Conservation (phyloP, 2,113 vertebrate genomes). For the Protobothrops mucrosquamatus region DNA sequence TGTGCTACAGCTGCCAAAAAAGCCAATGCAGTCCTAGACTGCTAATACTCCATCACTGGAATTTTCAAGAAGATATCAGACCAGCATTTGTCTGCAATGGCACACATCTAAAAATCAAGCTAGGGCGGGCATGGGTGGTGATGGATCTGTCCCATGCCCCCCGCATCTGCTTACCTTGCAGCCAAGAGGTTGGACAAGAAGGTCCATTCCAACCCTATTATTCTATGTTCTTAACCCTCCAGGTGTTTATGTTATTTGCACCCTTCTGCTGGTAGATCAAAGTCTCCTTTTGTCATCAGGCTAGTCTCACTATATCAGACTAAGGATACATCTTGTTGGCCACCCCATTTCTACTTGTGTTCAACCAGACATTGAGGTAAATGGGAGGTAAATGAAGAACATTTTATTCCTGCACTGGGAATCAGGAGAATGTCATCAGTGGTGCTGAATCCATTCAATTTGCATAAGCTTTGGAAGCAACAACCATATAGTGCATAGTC, state of each 20-base stretch:
- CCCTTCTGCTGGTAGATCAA: background rate
- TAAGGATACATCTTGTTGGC: background rate
- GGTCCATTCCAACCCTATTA: background rate
- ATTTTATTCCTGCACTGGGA: background rate
- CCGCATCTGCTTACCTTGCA: too few relatives aligned
- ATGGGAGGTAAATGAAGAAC: background rate
- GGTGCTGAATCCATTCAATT: background rate
- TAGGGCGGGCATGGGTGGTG: too few relatives aligned
- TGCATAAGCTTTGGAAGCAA: background rate
- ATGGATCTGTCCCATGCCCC: too few relatives aligned
- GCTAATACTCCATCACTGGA: too few relatives aligned
- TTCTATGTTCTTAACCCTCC: background rate
- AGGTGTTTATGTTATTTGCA: background rate
- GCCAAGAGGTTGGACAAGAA: background rate
- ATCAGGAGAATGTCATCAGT: background rate
- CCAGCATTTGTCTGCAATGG: background rate
- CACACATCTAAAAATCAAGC: too few relatives aligned
- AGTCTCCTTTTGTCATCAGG: background rate
- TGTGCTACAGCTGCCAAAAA: too few relatives aligned
- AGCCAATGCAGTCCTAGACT: background rate
- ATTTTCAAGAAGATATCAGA: too few relatives aligned
- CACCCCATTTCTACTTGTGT: background rate
- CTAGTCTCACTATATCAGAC: background rate
- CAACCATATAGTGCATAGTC: background rate
- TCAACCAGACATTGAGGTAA: background rate